phyloP scores from a whole-genome alignment of 2,797 vertebrate genomes.

The Sebastes matsubarae region DNA sequence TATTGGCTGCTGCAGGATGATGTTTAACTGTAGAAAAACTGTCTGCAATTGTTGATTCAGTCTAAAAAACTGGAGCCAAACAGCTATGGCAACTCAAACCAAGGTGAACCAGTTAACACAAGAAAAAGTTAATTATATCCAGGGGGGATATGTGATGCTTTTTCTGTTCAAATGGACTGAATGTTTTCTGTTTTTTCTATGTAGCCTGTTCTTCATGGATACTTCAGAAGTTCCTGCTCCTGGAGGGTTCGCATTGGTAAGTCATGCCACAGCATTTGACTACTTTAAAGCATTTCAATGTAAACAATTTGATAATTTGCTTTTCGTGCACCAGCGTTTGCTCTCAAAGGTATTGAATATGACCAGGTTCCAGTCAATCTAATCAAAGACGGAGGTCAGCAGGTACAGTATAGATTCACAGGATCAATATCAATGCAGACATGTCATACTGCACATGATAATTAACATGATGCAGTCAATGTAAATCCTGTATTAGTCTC shows the following conservation, averaged over 20 bases:
- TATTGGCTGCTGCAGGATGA: slow-evolving; percentile 76
- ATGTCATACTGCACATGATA: neutral
- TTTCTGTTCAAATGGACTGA: slow-evolving; percentile 1
- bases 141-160: neutral
- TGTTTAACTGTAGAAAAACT: neutral
- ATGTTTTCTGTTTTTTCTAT: slow-evolving; percentile 25
- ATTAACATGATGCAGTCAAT: neutral
- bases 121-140: neutral
- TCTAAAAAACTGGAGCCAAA: slow-evolving; percentile 37
- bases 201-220: slow-evolving; percentile 93
- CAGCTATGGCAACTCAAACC: slow-evolving; percentile 73
- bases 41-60: slow-evolving; percentile 12
- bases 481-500: neutral
- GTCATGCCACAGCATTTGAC: slow-evolving; percentile 31
- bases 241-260: slow-evolving; percentile 98
- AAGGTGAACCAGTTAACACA: slow-evolving; percentile 73
- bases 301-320: neutral
- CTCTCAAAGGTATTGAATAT: slow-evolving; percentile 92
- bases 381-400: slow-evolving; percentile 91
- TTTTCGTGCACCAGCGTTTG: slow-evolving; percentile 85
- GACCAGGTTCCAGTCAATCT: slow-evolving; percentile 89
- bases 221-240: slow-evolving; percentile 97
- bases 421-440: neutral
- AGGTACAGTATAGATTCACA: slow-evolving; percentile 80
- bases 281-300: neutral